Evolutionary conservation across 92 coral and sea anemone genomes (phyloP).

Genomic region (Bergia sp.): DNA sequence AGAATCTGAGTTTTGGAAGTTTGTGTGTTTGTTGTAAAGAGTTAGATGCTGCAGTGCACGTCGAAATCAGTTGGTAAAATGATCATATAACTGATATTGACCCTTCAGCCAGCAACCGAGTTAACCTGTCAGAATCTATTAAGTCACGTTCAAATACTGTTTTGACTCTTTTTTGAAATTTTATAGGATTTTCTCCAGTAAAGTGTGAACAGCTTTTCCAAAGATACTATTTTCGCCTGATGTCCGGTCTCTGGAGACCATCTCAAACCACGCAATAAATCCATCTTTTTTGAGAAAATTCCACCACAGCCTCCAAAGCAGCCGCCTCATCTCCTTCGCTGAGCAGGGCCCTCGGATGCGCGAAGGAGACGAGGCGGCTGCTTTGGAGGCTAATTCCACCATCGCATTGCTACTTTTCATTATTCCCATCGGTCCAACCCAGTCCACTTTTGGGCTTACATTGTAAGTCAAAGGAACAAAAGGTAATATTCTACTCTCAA

Average conservation of each 20-base stretch:
- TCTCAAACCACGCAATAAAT: constrained; percentile 71
- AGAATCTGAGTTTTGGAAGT: too few species aligned
- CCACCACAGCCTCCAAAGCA: neutral
- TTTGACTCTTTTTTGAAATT: neutral
- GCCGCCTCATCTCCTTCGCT: too few species aligned
- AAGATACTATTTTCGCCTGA: constrained; percentile 70
- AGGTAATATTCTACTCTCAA: constrained; percentile 41
- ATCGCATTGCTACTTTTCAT: constrained; percentile 60
- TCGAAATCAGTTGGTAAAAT: too few species aligned
- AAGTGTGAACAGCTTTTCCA: constrained; percentile 67
- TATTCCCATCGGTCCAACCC: constrained; percentile 65
- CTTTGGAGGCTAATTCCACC: constrained; percentile 7
- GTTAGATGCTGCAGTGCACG: too few species aligned
- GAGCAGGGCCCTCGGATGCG: too few species aligned
- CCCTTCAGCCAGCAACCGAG: too few species aligned
- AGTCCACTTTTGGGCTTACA: constrained; percentile 48
- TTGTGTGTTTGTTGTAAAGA: too few species aligned
- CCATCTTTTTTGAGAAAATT: constrained; percentile 63
- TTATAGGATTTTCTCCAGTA: constrained; percentile 47
- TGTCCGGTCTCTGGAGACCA: constrained; percentile 65
- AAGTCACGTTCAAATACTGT: too few species aligned
- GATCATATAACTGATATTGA: too few species aligned
- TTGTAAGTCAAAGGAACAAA: constrained; percentile 72
- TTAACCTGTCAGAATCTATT: too few species aligned
- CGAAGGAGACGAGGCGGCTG: too few species aligned